A percentile compares a stretch with the other conserved stretches of the same genome.
Conservation (phyloP, 2,113 vertebrate species). For the Oophaga pumilio region DNA sequence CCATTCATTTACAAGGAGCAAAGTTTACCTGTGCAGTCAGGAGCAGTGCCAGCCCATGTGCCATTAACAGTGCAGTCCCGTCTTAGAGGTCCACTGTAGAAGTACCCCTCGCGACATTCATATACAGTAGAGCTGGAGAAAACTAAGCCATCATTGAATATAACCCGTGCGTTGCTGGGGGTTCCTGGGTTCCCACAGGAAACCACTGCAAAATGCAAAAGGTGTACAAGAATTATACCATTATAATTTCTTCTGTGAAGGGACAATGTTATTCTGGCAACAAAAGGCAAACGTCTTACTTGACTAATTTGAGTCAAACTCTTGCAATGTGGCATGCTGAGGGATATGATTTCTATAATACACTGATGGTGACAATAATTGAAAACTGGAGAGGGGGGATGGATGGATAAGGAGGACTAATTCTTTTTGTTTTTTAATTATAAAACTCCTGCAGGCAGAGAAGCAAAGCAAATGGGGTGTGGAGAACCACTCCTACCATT, state of each 20-base stretch:
- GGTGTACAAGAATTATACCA: neutral
- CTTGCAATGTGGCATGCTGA: neutral
- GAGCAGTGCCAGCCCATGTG: slow-evolving; percentile 91
- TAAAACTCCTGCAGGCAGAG: slow-evolving; percentile 26
- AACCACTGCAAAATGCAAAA: slow-evolving; percentile 75
- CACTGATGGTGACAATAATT: slow-evolving; percentile 26
- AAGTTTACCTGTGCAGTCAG: slow-evolving; percentile 85
- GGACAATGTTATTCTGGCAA: neutral
- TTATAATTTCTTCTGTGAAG: neutral
- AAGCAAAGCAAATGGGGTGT: slow-evolving; percentile 22
- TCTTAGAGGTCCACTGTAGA: slow-evolving; percentile 88
- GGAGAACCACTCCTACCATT: neutral
- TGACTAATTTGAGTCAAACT: neutral
- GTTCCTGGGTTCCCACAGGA: slow-evolving; percentile 96
- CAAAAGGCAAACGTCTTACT: neutral
- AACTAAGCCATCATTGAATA: slow-evolving; percentile 86
- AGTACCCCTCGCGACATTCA: slow-evolving; percentile 90
- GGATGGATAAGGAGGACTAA: neutral
- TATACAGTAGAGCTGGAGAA: slow-evolving; percentile 94
- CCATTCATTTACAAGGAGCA: neutral
- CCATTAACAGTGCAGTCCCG: slow-evolving; percentile 94
- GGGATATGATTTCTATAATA: slow-evolving; percentile 14
- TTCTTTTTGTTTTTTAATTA: slow-evolving; percentile 36
- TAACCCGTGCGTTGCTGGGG: slow-evolving; percentile 84
- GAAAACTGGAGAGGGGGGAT: neutral